These are phyloP conservation scores for Ploceus nigricollis DNA, from an alignment of 2,113 vertebrate genomes.

Conservation along the genomic window DNA sequence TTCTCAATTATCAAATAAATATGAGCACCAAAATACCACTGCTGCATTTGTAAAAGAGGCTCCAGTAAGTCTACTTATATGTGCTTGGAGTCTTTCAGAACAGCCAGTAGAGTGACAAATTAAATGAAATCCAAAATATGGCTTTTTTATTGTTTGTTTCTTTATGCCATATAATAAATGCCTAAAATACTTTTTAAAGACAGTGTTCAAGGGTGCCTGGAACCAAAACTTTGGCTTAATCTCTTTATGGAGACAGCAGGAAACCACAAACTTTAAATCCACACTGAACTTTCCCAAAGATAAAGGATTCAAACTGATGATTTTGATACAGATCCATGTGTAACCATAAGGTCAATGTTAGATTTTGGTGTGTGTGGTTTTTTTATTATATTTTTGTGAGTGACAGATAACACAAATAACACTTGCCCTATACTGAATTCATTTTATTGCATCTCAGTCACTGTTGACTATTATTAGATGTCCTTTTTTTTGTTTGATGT, in stretches of 20 bases:
- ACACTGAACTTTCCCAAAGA: not conserved
- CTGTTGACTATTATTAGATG: not conserved
- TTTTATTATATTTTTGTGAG: not conserved
- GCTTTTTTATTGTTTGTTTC: not conserved
- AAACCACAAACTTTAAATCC: constrained; percentile 18
- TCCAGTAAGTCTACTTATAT: not conserved
- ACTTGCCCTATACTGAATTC: not conserved
- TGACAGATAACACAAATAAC: not conserved
- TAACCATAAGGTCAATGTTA: not conserved
- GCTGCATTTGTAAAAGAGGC: not conserved
- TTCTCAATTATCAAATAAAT: not conserved
- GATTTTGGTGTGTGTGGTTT: not conserved
- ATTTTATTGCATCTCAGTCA: not conserved
- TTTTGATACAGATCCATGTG: constrained; percentile 24
- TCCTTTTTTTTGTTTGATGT: not conserved
- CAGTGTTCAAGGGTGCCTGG: not conserved
- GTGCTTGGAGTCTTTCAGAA: not conserved
- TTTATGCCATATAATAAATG: not conserved
- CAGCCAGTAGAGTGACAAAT: not conserved
- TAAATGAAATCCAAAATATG: not conserved
- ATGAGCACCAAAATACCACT: not conserved
- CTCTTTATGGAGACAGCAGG: not conserved
- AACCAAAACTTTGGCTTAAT: not conserved
- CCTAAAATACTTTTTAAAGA: not conserved
- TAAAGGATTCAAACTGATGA: not conserved